A percentile compares a stretch with the other conserved stretches of the same genome.
Conservation (phyloP, 1,140 invertebrate species). For the Leptoteleia sp. region DNA sequence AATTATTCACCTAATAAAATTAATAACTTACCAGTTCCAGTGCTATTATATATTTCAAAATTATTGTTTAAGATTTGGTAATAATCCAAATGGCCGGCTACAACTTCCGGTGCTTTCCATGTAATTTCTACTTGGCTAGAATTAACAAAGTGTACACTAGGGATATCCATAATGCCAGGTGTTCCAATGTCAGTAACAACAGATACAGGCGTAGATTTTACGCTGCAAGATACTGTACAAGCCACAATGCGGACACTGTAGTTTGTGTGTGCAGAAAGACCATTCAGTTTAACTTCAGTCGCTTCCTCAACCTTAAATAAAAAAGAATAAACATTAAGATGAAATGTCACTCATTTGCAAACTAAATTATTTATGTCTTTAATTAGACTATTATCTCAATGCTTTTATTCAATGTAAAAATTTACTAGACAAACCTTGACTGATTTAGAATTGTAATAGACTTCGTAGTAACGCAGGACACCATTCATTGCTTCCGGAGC, state of each 20-base stretch:
- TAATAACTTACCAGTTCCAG: constrained; percentile 69
- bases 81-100: constrained; percentile 84
- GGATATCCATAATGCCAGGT: constrained; percentile 81
- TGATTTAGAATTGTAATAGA: constrained; percentile 79
- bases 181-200: constrained; percentile 83
- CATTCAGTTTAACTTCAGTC: constrained; percentile 50
- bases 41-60: constrained; percentile 72
- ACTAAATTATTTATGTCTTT: no score
- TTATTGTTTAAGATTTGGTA: constrained; percentile 80
- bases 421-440: constrained; percentile 38
- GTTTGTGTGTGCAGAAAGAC: constrained; percentile 78
- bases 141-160: constrained; percentile 80
- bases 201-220: constrained; percentile 76
- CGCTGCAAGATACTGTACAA: constrained; percentile 87
- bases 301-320: constrained; percentile 65
- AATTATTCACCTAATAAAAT: no score
- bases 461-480: constrained; percentile 86
- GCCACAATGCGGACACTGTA: constrained; percentile 86
- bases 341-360: no score
- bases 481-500: constrained; percentile 88
- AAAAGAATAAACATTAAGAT: background rate
- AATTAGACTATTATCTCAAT: no score
- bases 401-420: no score
- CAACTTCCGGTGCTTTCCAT: constrained; percentile 83
- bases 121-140: constrained; percentile 80